Percentiles rank a stretch among this genome's conserved stretches.
These are phyloP conservation scores for Sogatella furcifera DNA, from an alignment of 1,140 invertebrate species.

Conservation along the genomic window DNA sequence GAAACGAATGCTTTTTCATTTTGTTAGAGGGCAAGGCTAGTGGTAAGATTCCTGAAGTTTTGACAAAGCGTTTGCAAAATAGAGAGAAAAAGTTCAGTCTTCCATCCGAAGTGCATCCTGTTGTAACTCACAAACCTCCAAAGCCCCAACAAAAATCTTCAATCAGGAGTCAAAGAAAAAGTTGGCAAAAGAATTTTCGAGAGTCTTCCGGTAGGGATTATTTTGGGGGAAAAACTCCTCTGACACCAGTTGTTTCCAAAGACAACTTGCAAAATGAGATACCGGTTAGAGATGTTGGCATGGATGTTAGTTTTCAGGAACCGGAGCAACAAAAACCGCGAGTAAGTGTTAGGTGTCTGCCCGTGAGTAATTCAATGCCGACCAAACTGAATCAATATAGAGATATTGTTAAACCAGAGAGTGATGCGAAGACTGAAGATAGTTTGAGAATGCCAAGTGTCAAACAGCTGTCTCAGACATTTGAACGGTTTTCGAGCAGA, in stretches of 20 bases:
- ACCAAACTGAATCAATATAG: neutral
- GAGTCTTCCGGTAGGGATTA: conserved; percentile 7
- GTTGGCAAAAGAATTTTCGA: conserved; percentile 12
- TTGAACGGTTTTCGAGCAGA: conserved; percentile 24
- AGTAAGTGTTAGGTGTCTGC: neutral
- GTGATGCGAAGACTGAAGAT: neutral
- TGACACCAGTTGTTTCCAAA: too few species aligned
- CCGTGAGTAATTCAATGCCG: neutral
- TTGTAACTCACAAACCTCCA: conserved; percentile 38
- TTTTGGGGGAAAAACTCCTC: too few species aligned
- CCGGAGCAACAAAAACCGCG: neutral
- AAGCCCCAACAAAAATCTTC: conserved; percentile 35
- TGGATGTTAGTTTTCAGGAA: conserved; percentile 4
- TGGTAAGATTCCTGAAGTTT: conserved; percentile 13
- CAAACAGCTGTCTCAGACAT: conserved; percentile 28
- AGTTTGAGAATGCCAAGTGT: conserved; percentile 19
- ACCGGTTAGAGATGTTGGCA: conserved; percentile 16
- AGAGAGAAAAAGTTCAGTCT: conserved; percentile 18
- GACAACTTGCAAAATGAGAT: conserved; percentile 17
- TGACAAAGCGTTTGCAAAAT: conserved; percentile 17
- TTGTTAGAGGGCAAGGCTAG: conserved; percentile 15
- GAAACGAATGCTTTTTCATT: conserved; percentile 26
- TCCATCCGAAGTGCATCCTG: conserved; percentile 25
- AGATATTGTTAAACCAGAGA: too few species aligned
- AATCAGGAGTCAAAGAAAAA: conserved; percentile 21